Evolutionary conservation across 2,113 vertebrate species (phyloP), one percentile per base, ranked within the genome.

Genomic region (Oceanites oceanicus): DNA sequence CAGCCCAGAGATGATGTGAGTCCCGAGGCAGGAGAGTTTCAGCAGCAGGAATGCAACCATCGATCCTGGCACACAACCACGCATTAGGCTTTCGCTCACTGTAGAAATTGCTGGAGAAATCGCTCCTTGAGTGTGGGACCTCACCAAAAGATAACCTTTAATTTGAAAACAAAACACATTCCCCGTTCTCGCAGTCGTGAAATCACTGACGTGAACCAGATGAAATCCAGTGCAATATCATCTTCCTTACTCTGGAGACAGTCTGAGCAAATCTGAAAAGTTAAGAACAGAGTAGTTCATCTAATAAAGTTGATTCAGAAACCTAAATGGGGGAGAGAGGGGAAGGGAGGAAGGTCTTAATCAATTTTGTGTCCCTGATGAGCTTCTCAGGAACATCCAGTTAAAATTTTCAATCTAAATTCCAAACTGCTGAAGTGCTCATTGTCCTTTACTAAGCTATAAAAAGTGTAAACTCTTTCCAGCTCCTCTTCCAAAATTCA

Each of bases 341-440:
- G 26, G 11, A 8, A 45, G 10, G 19, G 21, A 47, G 26, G 20
- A 62, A 74, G 75, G 29, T 80, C 94, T 86, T 88, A 86, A 93
- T 94, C 93, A 93, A 65, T 93, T 82, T 76, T 66, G 18, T 86
- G 27, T 88, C 82, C 63, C 90, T 52, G 75, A 93, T 74, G 87
- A 93, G 47, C n/a, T 94, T 81, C 92, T 92, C 53, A 50, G 75
- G 50, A 94, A 84, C 32, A 92, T 55, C 26, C 29, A 58, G 59
- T 71, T 86, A 67, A 93, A 92, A 83, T 11, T 86, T 76, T 92
- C 79, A 88, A 90, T 86, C 68, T 80, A 92, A 86, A 90, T 96
- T 80, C 72, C 47, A 90, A 73, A 80, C 34, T 59, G 38, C 72
- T 88, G 44, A 82, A 91, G 47, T 56, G 44, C 36, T 78, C 47